Evolutionary conservation across 2,797 vertebrate species (phyloP).

Genomic region (Diceros bicornis): DNA sequence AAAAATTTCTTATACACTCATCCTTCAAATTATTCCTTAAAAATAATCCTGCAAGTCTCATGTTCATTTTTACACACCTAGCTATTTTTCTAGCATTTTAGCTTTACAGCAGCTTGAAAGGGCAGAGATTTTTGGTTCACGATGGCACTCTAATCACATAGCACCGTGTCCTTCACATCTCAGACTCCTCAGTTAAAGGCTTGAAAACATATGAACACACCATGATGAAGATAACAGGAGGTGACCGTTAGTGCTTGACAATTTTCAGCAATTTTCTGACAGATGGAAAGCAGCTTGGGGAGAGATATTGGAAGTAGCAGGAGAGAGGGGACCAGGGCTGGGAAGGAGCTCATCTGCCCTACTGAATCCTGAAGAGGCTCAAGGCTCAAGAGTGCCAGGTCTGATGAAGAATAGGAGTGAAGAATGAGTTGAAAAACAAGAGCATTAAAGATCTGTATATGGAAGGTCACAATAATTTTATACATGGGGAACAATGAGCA

Average conservation of each 20-base stretch:
- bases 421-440: neutral
- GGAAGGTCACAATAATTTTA: neutral
- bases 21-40: slow-evolving; percentile 13
- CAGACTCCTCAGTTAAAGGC: neutral
- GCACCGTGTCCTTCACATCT: neutral
- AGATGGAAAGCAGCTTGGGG: neutral
- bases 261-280: neutral
- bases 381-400: neutral
- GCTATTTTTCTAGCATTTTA: slow-evolving; percentile 10
- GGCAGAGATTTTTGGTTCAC: neutral
- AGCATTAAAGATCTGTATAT: neutral
- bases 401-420: neutral
- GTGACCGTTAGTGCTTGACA: neutral
- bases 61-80: neutral
- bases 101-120: neutral
- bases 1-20: neutral
- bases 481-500: neutral
- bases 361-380: neutral
- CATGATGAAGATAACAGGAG: neutral
- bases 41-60: neutral
- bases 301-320: neutral
- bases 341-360: neutral
- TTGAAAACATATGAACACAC: neutral
- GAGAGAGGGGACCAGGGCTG: neutral
- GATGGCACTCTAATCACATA: neutral